Evolutionary conservation across 2,797 vertebrate genomes (phyloP).

Genomic region (Phataginus tricuspis): DNA sequence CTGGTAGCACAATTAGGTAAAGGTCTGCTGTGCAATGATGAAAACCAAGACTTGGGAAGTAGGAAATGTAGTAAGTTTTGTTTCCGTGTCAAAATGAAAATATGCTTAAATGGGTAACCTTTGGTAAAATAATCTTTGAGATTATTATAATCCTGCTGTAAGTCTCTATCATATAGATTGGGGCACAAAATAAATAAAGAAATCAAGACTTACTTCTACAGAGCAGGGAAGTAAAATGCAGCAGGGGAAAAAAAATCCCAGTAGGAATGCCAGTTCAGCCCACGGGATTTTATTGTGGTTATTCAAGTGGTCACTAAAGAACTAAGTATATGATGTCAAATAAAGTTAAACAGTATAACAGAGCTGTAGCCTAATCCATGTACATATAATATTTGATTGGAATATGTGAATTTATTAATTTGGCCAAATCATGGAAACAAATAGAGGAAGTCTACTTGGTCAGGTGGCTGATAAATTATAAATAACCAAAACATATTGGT

Average conservation of each 20-base stretch:
- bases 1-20: background rate
- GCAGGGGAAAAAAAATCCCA: conserved; percentile 17
- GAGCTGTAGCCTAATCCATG: conserved; percentile 72
- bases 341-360: conserved; percentile 80
- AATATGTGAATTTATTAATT: conserved; percentile 71
- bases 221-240: conserved; percentile 72
- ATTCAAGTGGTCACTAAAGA: conserved; percentile 49
- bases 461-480: conserved; percentile 76
- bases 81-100: conserved; percentile 67
- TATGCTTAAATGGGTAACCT: conserved; percentile 71
- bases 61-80: conserved; percentile 61
- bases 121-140: conserved; percentile 75
- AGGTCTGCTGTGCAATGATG: conserved; percentile 44
- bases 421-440: conserved; percentile 65
- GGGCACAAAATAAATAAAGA: conserved; percentile 82
- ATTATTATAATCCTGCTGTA: conserved; percentile 60
- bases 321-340: conserved; percentile 59
- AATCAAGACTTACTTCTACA: conserved; percentile 73
- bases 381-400: conserved; percentile 70
- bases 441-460: conserved; percentile 72
- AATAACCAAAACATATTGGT: conserved; percentile 83
- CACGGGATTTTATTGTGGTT: conserved; percentile 17
- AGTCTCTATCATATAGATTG: conserved; percentile 57
- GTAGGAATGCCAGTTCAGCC: conserved; percentile 70
- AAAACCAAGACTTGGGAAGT: conserved; percentile 68